These are phyloP conservation scores for Acanthiza pusilla DNA, from an alignment of 2,797 vertebrate genomes.

Conservation along the genomic window DNA sequence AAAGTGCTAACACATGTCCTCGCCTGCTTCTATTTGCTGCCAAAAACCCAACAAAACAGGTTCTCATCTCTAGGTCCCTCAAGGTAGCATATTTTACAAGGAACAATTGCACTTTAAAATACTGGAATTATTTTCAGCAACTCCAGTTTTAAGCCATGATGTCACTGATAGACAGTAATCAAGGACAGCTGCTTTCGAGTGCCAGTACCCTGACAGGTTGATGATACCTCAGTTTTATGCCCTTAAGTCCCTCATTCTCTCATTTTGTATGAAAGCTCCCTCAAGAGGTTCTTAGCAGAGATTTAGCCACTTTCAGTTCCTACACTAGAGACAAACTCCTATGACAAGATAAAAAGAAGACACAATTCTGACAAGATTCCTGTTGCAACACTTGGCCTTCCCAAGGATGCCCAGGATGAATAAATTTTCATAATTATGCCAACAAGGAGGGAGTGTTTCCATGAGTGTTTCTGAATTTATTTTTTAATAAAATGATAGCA, in stretches of 20 bases:
- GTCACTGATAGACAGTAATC: constrained; percentile 3
- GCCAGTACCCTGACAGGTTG: not conserved
- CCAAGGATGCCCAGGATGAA: not conserved
- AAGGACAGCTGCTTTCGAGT: constrained; percentile 22
- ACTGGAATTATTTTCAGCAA: constrained; percentile 20
- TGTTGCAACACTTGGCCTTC: not conserved
- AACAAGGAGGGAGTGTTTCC: not conserved
- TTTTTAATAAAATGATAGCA: not conserved
- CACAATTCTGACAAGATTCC: not conserved
- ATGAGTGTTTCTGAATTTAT: not conserved
- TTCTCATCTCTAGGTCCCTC: not conserved
- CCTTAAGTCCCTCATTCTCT: not conserved
- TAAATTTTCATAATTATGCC: not conserved
- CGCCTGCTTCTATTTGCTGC: not conserved
- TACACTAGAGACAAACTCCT: not conserved
- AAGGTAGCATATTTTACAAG: not conserved
- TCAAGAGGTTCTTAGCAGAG: constrained; percentile 7
- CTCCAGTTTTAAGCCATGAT: constrained; percentile 5
- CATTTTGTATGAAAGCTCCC: not conserved
- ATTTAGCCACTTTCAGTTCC: not conserved
- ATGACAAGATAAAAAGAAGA: not conserved
- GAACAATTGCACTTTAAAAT: not conserved
- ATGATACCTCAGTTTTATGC: not conserved
- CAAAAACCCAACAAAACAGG: not conserved
- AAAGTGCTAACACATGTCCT: not conserved